Evolutionary conservation across 2,888 invertebrate species (phyloP).

Genomic region (Macrophya alboannulata): DNA sequence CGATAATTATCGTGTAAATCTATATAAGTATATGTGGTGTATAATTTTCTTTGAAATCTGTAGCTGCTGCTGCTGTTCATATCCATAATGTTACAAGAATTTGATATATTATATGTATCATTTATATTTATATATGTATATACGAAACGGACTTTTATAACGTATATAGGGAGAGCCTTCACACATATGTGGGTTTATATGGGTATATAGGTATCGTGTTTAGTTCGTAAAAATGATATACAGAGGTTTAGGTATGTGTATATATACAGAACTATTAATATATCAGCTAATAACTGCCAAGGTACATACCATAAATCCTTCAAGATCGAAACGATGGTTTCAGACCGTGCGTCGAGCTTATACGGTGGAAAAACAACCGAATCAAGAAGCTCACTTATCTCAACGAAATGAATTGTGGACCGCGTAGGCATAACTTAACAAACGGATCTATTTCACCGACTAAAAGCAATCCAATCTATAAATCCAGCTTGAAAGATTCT

Average conservation of each 20-base stretch:
- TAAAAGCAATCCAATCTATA: conserved; percentile 33
- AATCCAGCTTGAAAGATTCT: neutral
- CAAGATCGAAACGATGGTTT: conserved; percentile 47
- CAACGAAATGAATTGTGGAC: conserved; percentile 38
- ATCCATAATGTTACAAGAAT: neutral
- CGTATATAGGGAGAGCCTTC: neutral
- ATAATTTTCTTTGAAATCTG: neutral
- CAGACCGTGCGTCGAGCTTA: neutral
- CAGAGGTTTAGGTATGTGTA: neutral
- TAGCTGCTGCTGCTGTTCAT: neutral
- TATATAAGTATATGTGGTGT: neutral
- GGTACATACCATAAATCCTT: conserved; percentile 50
- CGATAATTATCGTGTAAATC: too few species aligned
- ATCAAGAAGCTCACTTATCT: conserved; percentile 27
- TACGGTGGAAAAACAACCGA: conserved; percentile 45
- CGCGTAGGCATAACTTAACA: conserved; percentile 32
- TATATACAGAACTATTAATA: conserved; percentile 35
- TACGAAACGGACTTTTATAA: neutral
- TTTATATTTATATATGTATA: neutral
- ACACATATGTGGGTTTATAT: neutral
- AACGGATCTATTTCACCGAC: neutral
- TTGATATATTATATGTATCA: neutral
- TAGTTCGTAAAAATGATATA: conserved; percentile 12
- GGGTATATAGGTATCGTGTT: neutral
- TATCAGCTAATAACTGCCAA: conserved; percentile 53